These are phyloP conservation scores for Eupithecia subumbrata DNA, from an alignment of 2,888 invertebrate species.

Conservation along the genomic window DNA sequence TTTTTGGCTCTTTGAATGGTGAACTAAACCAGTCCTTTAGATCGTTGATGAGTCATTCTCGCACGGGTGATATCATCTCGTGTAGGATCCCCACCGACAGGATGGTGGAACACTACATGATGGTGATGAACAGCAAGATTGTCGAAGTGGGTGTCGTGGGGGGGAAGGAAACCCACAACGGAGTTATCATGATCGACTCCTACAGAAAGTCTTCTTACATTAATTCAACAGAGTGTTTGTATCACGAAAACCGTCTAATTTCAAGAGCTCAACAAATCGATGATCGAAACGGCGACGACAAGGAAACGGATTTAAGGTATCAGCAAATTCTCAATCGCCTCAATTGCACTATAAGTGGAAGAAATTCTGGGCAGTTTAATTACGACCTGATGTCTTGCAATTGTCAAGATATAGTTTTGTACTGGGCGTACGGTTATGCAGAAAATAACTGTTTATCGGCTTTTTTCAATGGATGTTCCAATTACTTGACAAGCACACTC, in stretches of 20 bases:
- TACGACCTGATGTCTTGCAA: neutral
- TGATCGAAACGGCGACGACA: neutral
- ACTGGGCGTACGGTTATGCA: neutral
- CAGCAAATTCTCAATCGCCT: neutral
- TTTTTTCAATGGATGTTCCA: neutral
- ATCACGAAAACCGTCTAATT: neutral
- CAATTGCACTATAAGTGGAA: neutral
- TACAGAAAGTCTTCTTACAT: constrained; percentile 2
- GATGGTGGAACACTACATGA: neutral
- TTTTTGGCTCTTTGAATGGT: neutral
- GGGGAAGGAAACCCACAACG: neutral
- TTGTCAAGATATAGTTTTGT: neutral
- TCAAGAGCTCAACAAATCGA: neutral
- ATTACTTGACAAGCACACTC: neutral
- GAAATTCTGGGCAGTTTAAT: neutral
- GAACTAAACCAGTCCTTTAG: constrained; percentile 1
- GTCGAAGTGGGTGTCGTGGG: constrained; percentile 1
- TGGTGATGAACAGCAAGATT: neutral
- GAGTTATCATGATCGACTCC: neutral
- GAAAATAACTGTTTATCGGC: neutral
- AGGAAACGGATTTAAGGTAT: neutral
- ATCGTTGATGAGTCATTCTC: neutral
- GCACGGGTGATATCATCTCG: neutral
- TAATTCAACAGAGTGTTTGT: constrained; percentile 1
- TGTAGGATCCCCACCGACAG: neutral